Evolutionary conservation across 2,888 invertebrate species (phyloP).

Genomic region (Tridacna crocea): DNA sequence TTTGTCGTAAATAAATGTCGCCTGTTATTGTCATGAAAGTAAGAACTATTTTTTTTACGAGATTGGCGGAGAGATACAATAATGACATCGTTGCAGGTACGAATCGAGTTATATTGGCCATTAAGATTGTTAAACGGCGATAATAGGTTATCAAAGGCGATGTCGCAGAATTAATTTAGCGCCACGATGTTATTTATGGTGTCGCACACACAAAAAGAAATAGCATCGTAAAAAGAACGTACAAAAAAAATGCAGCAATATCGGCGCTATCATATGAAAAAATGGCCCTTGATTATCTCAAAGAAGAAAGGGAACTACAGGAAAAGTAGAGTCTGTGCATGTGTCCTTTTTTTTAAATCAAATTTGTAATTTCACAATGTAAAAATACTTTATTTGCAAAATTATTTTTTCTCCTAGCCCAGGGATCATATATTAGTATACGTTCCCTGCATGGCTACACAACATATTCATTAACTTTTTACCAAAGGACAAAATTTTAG

Average conservation of each 20-base stretch:
- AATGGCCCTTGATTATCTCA: too few relatives aligned
- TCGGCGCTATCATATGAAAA: too few relatives aligned
- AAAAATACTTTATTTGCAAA: too few relatives aligned
- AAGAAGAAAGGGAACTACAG: too few relatives aligned
- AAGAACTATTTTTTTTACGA: slow-evolving; percentile 5
- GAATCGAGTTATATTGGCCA: slow-evolving; percentile 21
- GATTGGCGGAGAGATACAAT: background rate
- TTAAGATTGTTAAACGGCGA: background rate
- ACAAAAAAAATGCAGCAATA: background rate
- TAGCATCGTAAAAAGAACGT: background rate
- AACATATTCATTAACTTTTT: too few relatives aligned
- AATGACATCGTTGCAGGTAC: background rate
- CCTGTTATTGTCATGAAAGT: background rate
- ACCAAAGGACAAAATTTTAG: too few relatives aligned
- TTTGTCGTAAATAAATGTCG: slow-evolving; percentile 11
- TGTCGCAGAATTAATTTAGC: slow-evolving; percentile 1
- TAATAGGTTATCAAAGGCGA: background rate
- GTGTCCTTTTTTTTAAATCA: too few relatives aligned
- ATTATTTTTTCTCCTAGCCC: too few relatives aligned
- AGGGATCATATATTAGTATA: too few relatives aligned
- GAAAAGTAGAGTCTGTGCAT: too few relatives aligned
- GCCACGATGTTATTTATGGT: background rate
- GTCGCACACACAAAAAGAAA: background rate
- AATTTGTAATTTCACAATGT: too few relatives aligned
- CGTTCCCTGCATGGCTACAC: too few relatives aligned